Evolutionary conservation across 2,888 invertebrate genomes (phyloP), one percentile per base, ranked within the genome.

Genomic region (Hypomecis punctinalis): DNA sequence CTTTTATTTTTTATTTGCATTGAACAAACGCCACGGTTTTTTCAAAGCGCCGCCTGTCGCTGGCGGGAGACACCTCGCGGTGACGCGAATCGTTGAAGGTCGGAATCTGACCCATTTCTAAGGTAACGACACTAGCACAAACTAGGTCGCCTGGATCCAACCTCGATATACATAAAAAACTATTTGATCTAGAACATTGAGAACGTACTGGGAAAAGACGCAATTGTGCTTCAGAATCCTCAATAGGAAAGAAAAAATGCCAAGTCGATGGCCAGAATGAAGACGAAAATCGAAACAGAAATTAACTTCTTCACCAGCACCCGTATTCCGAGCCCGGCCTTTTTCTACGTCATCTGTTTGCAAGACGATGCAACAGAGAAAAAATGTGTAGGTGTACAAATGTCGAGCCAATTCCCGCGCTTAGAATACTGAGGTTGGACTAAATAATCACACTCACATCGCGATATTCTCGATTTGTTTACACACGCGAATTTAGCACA

Each of bases 51-150:
- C 52, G 52, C 36, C 35, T 39, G 48, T 37, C 51, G 13, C 47
- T 11, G 47, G 40, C 54, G 49, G 48, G 2, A 35, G 45, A 53
- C 33, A 53, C 33, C 40, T 66, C 33, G 46, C 61, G 57, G 61
- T 55, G 51, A 55, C 54, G 57, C 46, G 23, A 51, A 61, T 42
- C 8, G 42, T 36, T 61, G 74, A 81, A 84, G 83, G 83, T 77
- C 76, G 47, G 2, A 51, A 39, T 57, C 51, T 76, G 80, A 78
- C 80, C 79, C 68, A 77, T 76, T 80, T 84, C 51, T 67, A 71
- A 77, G 76, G 71, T 75, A 75, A 69, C 68, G 64, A 53, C 63
- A 77, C 56, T 63, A 43, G 47, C 43, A 10, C 49, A 54, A 83
- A 79, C 62, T 81, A 73, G 79, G 78, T 63, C 80, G 67, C 39